Base-by-base conservation (phyloP, 1,140 invertebrate species). In the Aphelenchoides fujianensis region DNA sequence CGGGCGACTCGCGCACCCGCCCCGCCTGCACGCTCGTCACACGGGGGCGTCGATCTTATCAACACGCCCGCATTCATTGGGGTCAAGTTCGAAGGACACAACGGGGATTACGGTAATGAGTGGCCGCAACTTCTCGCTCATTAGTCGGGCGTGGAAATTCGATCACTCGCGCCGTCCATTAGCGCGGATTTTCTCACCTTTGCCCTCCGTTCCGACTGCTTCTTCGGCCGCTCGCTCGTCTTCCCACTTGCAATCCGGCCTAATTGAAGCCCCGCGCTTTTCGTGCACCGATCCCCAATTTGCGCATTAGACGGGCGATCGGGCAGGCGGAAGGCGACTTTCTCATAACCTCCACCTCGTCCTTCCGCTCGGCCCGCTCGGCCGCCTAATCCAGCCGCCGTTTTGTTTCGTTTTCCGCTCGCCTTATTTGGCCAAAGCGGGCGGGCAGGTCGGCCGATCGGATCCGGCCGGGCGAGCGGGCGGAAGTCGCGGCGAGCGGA, bases 351-450 rank as follows among this genome's bases (percentile, higher is more conserved):
- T 48, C 41, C 12, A 48, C 41, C n/a, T n/a, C n/a, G n/a, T n/a
- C 23, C 41, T 48, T 48, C 12, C 12, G 41, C 23, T 48, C 41
- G 23, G 41, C n/a, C n/a, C n/a, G n/a, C n/a, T n/a, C n/a, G n/a
- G n/a, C n/a, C n/a, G n/a, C 12, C 41, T 48, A 48, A 48, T 48
- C 41, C 41, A n/a, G n/a, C 41, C 41, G 41, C 41, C 12, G 41
- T 48, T 48, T 48, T 48, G 41, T 48, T 48, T 48, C 41, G 41
- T 48, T 48, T 48, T 48, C 23, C n/a, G n/a, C n/a, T 48, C 41
- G 12, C 41, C 41, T 48, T 48, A 48, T 48, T 48, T 48, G 41
- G 41, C 41, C 41, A 48, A n/a, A n/a, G n/a, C n/a, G n/a, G n/a
- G n/a, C n/a, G n/a, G n/a, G n/a, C n/a, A n/a, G n/a, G n/a, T n/a